Evolutionary conservation across 1,140 invertebrate species (phyloP).

Genomic region (Aplysia californica): DNA sequence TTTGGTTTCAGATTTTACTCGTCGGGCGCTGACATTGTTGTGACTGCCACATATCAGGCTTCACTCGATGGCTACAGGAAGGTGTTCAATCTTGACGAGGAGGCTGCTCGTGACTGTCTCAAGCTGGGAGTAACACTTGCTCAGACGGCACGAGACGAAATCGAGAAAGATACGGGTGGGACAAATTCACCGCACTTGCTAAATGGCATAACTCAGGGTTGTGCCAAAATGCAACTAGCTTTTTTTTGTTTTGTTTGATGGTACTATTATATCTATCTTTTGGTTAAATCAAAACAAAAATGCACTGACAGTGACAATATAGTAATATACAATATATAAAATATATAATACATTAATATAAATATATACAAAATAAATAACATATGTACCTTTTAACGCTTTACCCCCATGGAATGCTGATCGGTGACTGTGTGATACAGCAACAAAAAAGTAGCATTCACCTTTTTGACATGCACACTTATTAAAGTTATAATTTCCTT

Average conservation of each 20-base stretch:
- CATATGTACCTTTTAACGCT: neutral
- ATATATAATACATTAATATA: neutral
- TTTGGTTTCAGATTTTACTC: constrained; percentile 54
- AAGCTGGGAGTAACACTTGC: constrained; percentile 62
- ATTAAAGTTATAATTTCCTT: too few species aligned
- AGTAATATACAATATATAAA: too few species aligned
- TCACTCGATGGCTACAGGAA: constrained; percentile 81
- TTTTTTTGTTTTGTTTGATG: too few species aligned
- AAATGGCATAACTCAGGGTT: too few species aligned
- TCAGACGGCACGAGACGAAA: constrained; percentile 30
- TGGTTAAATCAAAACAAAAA: too few species aligned
- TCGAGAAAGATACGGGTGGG: constrained; percentile 28
- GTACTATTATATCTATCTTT: too few species aligned
- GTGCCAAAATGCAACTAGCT: too few species aligned
- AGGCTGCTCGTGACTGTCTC: constrained; percentile 77
- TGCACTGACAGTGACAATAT: too few species aligned
- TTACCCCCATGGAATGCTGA: neutral
- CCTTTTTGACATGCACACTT: too few species aligned
- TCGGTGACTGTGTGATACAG: neutral
- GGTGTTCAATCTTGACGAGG: constrained; percentile 74
- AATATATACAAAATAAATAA: neutral
- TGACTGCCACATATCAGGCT: constrained; percentile 91
- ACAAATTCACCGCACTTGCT: neutral
- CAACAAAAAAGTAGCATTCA: neutral
- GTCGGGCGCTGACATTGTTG: constrained; percentile 86